A percentile compares a stretch with the other conserved stretches of the same genome.
These are phyloP conservation scores for Neodiprion pinetum DNA, from an alignment of 1,140 invertebrate genomes.

Conservation along the genomic window DNA sequence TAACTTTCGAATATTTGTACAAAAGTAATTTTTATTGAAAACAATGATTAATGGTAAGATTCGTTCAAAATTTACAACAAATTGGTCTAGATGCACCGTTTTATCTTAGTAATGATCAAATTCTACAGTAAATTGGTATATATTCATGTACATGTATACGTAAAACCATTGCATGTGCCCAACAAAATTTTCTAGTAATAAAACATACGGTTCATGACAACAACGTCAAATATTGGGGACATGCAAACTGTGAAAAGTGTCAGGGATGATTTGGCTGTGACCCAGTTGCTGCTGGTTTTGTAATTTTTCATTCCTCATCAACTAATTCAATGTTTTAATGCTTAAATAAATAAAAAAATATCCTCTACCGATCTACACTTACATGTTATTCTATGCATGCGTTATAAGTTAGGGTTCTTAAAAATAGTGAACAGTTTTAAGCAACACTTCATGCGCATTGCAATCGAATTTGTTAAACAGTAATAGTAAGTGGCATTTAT, in stretches of 20 bases:
- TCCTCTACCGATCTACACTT: slow-evolving; percentile 3
- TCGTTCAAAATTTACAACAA: slow-evolving; percentile 42
- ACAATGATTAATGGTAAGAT: slow-evolving; percentile 43
- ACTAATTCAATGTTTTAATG: background rate
- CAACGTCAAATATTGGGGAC: background rate
- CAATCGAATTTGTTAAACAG: background rate
- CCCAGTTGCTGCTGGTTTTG: no score
- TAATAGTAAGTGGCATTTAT: background rate
- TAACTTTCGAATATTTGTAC: slow-evolving; percentile 27
- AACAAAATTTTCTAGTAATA: background rate
- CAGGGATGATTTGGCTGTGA: background rate
- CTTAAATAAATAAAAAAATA: slow-evolving; percentile 7
- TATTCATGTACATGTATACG: background rate
- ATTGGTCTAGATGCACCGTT: slow-evolving; percentile 28
- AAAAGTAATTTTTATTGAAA: slow-evolving; percentile 55
- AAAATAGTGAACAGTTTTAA: background rate
- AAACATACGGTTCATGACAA: background rate
- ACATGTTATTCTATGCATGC: background rate
- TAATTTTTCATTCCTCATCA: background rate
- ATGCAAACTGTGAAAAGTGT: background rate
- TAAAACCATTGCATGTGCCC: background rate
- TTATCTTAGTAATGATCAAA: background rate
- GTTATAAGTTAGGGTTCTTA: background rate
- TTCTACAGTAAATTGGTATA: background rate
- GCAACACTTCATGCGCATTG: background rate